A percentile compares a stretch with the other conserved stretches of the same genome.
Evolutionary conservation across 2,797 vertebrate genomes (phyloP).

Genomic region (Pachyuromys duprasi): DNA sequence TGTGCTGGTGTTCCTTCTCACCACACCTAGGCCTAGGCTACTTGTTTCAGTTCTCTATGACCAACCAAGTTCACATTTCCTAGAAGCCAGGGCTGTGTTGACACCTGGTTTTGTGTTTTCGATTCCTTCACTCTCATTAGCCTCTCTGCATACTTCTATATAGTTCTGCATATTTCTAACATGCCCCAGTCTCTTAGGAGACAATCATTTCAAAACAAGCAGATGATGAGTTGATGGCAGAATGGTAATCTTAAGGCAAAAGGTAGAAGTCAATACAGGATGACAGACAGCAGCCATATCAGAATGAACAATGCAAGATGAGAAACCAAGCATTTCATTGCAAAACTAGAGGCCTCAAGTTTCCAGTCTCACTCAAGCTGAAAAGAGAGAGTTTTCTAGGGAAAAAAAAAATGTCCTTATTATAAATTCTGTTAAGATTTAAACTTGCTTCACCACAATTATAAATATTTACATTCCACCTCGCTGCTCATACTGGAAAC

Average conservation of each 20-base stretch:
- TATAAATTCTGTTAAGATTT: conserved; percentile 41
- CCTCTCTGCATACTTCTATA: conserved; percentile 26
- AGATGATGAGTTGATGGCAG: background rate
- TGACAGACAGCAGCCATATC: background rate
- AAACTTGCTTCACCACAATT: conserved; percentile 37
- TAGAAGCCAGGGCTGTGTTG: background rate
- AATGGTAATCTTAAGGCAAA: conserved; percentile 13
- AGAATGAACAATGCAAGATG: conserved; percentile 28
- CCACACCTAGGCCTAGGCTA: background rate
- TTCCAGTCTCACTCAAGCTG: conserved; percentile 2
- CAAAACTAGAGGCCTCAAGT: background rate
- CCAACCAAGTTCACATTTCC: background rate
- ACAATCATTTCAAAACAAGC: conserved; percentile 59
- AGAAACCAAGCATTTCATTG: conserved; percentile 24
- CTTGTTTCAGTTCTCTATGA: background rate
- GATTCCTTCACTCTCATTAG: conserved; percentile 40
- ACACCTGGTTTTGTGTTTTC: conserved; percentile 31
- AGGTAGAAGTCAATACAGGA: background rate
- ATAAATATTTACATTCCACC: conserved; percentile 54
- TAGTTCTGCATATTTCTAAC: background rate
- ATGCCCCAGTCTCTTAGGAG: conserved; percentile 8
- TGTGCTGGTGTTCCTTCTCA: background rate
- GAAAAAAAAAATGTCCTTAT: conserved; percentile 27
- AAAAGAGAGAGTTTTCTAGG: conserved; percentile 39
- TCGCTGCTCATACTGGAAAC: conserved; percentile 32